Base-by-base conservation (phyloP, 92 coral and sea anemone species). In the Muricea muricata region DNA sequence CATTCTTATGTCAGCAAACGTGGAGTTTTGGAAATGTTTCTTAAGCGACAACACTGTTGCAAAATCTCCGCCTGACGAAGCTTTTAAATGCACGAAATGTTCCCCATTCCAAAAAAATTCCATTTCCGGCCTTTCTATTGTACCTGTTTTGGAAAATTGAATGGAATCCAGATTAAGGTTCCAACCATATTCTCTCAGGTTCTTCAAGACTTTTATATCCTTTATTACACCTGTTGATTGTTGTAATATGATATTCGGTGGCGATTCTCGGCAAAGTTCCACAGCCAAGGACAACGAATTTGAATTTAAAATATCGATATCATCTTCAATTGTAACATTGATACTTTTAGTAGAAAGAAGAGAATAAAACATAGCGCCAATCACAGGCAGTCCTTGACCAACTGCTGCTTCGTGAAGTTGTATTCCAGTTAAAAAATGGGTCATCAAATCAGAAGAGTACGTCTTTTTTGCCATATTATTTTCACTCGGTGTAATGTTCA, bases 341-440 rank as follows among this genome's bases (percentile, higher is more conserved):
- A 81, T 33, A 37, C 80, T 84, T 28, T 78, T 82, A 24, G 91
- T 73, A 67, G 80, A 66, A 26, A 93, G 82, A 8, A 93, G 82
- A 3, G 94, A 92, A 72, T 85, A 93, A 50, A 67, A 81, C 40
- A 69, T 55, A 1, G 76, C 72, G 23, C 85, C 87, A 3, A 68
- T 58, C 28, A 91, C 28, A n/a, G 89, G 82, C 15, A 81, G 87
- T 15, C 87, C 87, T 50, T 75, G 21, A 21, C 84, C 85, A 23
- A 81, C 63, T 31, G 84, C 57, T 0, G 90, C 73, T 21, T 77
- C 66, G 35, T 69, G 86, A 0, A 91, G 86, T 21, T 67, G 46
- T 17, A 41, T 26, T 56, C 97, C 97, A 0, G 82, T 87, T 85
- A 92, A 83, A 57, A 88, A 47, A 74, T 86, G 84, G 0, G 92